Percentiles rank a stretch among this genome's conserved stretches.
phyloP scores from a whole-genome alignment of 1,140 invertebrate species.

The Caenorhabditis briggsae region DNA sequence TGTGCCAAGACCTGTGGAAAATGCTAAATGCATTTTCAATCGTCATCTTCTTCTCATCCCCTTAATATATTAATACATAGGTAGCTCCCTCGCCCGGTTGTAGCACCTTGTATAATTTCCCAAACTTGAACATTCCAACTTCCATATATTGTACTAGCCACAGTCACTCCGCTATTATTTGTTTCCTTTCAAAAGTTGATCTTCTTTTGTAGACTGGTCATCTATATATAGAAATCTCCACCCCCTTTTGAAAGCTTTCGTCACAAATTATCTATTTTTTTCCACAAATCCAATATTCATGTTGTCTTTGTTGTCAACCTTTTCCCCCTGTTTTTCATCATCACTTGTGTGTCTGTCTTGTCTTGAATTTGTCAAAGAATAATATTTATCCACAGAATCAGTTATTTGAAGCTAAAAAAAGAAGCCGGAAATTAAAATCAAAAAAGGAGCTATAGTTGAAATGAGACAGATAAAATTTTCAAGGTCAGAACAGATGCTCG shows the following conservation, averaged over 20 bases:
- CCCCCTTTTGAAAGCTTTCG: background rate
- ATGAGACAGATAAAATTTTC: no score
- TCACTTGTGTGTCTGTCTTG: conserved; percentile 44
- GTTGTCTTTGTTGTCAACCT: conserved; percentile 46
- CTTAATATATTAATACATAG: background rate
- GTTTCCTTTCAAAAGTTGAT: conserved; percentile 16
- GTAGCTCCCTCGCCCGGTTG: conserved; percentile 47
- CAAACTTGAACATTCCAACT: conserved; percentile 7
- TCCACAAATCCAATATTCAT: conserved; percentile 6
- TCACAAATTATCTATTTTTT: background rate
- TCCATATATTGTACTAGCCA: conserved; percentile 37
- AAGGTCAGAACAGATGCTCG: no score
- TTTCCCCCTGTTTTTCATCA: background rate
- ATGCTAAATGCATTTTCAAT: background rate
- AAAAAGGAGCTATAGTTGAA: background rate
- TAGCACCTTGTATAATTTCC: conserved; percentile 13
- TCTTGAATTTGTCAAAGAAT: conserved; percentile 49
- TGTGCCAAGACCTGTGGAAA: conserved; percentile 25
- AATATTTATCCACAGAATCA: conserved; percentile 3
- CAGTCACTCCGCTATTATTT: conserved; percentile 38
- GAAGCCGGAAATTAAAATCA: background rate
- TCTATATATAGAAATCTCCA: background rate
- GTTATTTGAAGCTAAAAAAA: background rate
- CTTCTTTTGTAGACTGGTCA: conserved; percentile 37
- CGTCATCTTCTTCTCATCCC: background rate